These are phyloP conservation scores for Steinernema khuongi DNA, from an alignment of 1,140 invertebrate species.

Conservation along the genomic window DNA sequence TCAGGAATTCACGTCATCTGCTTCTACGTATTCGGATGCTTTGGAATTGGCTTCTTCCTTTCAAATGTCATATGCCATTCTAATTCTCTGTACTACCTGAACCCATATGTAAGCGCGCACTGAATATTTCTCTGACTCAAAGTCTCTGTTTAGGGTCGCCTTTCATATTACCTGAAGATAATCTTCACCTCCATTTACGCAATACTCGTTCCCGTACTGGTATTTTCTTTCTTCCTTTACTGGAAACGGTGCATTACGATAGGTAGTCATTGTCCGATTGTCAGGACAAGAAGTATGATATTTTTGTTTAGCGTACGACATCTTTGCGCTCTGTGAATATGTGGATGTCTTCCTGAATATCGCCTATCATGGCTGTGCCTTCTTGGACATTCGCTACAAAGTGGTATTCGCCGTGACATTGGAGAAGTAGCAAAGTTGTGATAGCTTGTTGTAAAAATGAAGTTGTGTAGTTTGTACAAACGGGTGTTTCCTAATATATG, in stretches of 20 bases:
- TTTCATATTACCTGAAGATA: slow-evolving; percentile 35
- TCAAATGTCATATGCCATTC: slow-evolving; percentile 38
- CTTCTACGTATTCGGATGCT: slow-evolving; percentile 39
- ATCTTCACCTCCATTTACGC: slow-evolving; percentile 32
- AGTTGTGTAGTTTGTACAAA: too few species aligned
- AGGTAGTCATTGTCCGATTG: slow-evolving; percentile 21
- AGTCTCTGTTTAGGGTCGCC: slow-evolving; percentile 25
- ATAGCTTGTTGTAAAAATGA: too few species aligned
- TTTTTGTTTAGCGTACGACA: slow-evolving; percentile 35
- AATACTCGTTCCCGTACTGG: slow-evolving; percentile 25
- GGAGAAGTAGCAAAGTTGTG: too few species aligned
- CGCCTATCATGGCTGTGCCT: slow-evolving; percentile 38
- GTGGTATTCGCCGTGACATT: too few species aligned
- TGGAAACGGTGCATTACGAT: slow-evolving; percentile 41
- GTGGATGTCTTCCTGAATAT: slow-evolving; percentile 38
- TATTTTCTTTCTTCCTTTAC: slow-evolving; percentile 32
- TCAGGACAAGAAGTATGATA: background rate
- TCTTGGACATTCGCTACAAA: slow-evolving; percentile 41
- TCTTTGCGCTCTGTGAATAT: slow-evolving; percentile 38
- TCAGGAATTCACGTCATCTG: slow-evolving; percentile 38
- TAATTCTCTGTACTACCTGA: slow-evolving; percentile 37
- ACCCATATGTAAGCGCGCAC: slow-evolving; percentile 33
- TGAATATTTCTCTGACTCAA: too few species aligned
- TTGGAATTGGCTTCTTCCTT: slow-evolving; percentile 32
- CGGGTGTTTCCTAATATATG: too few species aligned